A percentile compares a stretch with the other conserved stretches of the same genome.
Evolutionary conservation across 1,140 invertebrate species (phyloP).

Genomic region (Rhizoglyphus robini): DNA sequence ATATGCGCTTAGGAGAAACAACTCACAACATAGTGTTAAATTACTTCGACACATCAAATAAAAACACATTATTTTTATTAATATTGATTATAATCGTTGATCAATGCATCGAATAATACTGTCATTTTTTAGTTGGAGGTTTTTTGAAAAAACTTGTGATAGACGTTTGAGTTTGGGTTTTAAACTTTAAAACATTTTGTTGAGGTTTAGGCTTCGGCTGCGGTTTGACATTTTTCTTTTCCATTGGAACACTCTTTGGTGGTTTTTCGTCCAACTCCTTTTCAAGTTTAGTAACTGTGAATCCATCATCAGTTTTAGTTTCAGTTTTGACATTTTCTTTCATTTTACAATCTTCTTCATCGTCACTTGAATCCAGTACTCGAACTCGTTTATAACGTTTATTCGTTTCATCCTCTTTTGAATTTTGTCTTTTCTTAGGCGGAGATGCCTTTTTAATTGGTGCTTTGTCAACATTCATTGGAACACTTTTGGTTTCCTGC

Average conservation of each 20-base stretch:
- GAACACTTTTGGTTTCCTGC: neutral
- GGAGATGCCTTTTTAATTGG: neutral
- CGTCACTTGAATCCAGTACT: neutral
- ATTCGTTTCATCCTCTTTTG: neutral
- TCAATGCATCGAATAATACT: no score
- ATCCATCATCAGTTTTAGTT: slow-evolving; percentile 7
- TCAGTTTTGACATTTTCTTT: slow-evolving; percentile 1
- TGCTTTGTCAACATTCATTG: neutral
- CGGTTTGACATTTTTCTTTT: neutral
- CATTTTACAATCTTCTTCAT: slow-evolving; percentile 2
- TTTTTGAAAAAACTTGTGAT: slow-evolving; percentile 15
- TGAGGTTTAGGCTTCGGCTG: neutral
- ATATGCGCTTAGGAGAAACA: neutral
- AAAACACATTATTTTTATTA: no score
- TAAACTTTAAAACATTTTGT: neutral
- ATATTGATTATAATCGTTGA: no score
- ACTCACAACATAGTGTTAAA: slow-evolving; percentile 6
- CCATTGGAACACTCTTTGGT: neutral
- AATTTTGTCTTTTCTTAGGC: neutral
- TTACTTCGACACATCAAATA: slow-evolving; percentile 10
- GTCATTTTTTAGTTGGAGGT: no score
- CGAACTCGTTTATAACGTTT: neutral
- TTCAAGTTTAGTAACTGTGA: neutral
- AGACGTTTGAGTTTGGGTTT: neutral
- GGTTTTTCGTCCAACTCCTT: neutral